Evolutionary conservation across 92 coral and sea anemone species (phyloP).

Genomic region (Virgularia gustaviana): DNA sequence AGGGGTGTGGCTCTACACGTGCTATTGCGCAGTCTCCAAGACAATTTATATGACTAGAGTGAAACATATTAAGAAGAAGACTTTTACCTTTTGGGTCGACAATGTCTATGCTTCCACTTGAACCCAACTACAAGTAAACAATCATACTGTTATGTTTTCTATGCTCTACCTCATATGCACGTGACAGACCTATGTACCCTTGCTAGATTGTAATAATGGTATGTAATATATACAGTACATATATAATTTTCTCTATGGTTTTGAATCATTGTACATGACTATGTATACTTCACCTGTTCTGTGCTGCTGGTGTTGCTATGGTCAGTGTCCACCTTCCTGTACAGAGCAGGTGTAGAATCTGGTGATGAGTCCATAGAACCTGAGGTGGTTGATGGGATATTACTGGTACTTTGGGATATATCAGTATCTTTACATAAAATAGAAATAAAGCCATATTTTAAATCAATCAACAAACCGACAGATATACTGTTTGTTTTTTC

Average conservation of each 20-base stretch:
- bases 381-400: conserved; percentile 51
- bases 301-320: conserved; percentile 13
- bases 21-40: too few species aligned
- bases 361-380: conserved; percentile 69
- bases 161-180: too few species aligned
- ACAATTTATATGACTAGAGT: too few species aligned
- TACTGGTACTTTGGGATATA: conserved; percentile 52
- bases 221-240: too few species aligned
- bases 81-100: neutral
- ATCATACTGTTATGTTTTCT: too few species aligned
- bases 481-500: neutral
- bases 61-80: neutral
- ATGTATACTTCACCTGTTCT: conserved; percentile 27
- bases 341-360: conserved; percentile 63
- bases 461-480: neutral
- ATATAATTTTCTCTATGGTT: too few species aligned
- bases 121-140: conserved; percentile 16
- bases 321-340: conserved; percentile 19
- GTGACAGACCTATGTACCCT: too few species aligned
- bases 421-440: conserved; percentile 22
- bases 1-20: too few species aligned
- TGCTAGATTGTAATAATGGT: too few species aligned
- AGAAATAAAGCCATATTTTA: neutral
- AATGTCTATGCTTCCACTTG: conserved; percentile 25
- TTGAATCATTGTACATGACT: neutral